These are phyloP conservation scores for Parnassius glacialis DNA, from an alignment of 2,888 invertebrate genomes.

Conservation along the genomic window DNA sequence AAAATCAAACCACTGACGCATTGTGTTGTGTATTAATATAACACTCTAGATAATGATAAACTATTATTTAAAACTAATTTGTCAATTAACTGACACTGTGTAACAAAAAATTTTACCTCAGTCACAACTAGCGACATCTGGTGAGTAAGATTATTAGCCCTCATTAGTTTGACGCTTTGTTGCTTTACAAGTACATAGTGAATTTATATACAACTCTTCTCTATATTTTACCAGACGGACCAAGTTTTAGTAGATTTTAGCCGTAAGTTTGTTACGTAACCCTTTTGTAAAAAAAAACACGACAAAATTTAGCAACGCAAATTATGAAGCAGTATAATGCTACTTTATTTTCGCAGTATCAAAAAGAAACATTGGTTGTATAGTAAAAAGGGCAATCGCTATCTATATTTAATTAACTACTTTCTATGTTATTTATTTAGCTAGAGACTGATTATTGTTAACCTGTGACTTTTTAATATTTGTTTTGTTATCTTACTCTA, in stretches of 20 bases:
- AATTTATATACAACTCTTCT: conserved; percentile 44
- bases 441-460: conserved; percentile 73
- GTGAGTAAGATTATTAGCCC: too few species aligned
- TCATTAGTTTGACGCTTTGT: conserved; percentile 45
- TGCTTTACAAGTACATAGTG: conserved; percentile 27
- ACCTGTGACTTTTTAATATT: conserved; percentile 51
- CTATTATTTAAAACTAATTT: too few species aligned
- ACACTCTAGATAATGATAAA: too few species aligned
- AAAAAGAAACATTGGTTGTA: conserved; percentile 35
- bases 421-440: conserved; percentile 47
- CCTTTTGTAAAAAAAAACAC: conserved; percentile 43
- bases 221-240: conserved; percentile 66
- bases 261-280: conserved; percentile 52
- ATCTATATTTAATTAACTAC: conserved; percentile 43
- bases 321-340: conserved; percentile 21
- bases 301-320: conserved; percentile 33
- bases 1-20: too few species aligned
- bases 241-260: conserved; percentile 70
- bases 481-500: conserved; percentile 43
- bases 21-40: too few species aligned
- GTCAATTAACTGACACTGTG: too few species aligned
- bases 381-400: conserved; percentile 37
- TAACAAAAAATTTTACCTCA: too few species aligned
- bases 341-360: conserved; percentile 23
- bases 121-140: too few species aligned